These are phyloP conservation scores for Dicycla oo DNA, from an alignment of 2,888 invertebrate species.

Conservation along the genomic window DNA sequence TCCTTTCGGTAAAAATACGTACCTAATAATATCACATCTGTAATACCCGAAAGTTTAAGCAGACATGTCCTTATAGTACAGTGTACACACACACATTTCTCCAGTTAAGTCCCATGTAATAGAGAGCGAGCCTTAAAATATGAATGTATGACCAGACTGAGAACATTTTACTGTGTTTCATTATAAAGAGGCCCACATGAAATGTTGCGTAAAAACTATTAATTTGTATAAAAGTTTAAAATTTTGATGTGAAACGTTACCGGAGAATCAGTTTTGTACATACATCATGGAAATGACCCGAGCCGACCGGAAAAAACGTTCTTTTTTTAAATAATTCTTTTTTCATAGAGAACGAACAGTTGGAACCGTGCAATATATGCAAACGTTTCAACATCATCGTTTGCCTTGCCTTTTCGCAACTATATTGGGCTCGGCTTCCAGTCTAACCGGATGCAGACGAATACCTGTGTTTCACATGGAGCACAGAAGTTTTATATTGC, in stretches of 20 bases:
- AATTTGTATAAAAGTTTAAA: constrained; percentile 5
- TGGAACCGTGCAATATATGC: not conserved
- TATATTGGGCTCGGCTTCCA: not conserved
- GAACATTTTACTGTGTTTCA: constrained; percentile 16
- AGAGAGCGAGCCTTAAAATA: constrained; percentile 28
- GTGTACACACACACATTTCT: too few relatives aligned
- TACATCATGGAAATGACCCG: not conserved
- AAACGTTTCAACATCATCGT: not conserved
- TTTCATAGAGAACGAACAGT: not conserved
- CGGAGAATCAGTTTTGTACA: not conserved
- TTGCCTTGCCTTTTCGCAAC: not conserved
- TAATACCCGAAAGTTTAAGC: too few relatives aligned
- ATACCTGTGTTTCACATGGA: not conserved
- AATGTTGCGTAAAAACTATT: not conserved
- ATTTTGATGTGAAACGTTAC: not conserved
- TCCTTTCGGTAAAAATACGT: not conserved
- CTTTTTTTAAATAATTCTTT: not conserved
- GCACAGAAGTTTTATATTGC: not conserved
- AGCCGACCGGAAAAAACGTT: not conserved
- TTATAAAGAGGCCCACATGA: constrained; percentile 17
- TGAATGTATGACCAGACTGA: constrained; percentile 40
- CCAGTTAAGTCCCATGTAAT: too few relatives aligned
- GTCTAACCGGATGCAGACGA: not conserved
- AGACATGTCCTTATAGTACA: too few relatives aligned
- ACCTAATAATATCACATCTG: too few relatives aligned